Evolutionary conservation across 2,797 vertebrate species (phyloP), one percentile per base, ranked within the genome.

Genomic region (Remorina albescens): DNA sequence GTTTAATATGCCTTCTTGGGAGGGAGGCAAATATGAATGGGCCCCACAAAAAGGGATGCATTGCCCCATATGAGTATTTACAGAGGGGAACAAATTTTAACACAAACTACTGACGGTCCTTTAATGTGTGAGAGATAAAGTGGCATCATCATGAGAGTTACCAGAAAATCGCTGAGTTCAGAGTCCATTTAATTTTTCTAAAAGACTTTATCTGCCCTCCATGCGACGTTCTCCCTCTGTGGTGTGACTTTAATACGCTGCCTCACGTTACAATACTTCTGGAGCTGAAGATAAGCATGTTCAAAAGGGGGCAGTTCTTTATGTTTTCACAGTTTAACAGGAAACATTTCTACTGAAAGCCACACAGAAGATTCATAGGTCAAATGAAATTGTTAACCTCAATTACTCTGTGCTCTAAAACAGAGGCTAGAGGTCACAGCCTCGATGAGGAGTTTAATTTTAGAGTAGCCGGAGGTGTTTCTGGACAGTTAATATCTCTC

Each of bases 321-420:
- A 42, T 57, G 58, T 66, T 86, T 74, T 61, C 21, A 71, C 71
- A 81, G 60, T 84, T 81, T 71, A 57, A 25, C 21, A 28, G 26
- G 19, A 78, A 79, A 61, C 9, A 2, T 68, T 78, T 46, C 37
- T 75, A 62, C 21, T 57, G 58, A 82, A n/a, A 60, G 64, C 32
- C 34, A 34, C 61, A 59, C 58, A 34, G 50, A 81, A 30, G 59
- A 55, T 53, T 82, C 61, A 82, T 68, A 75, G 84, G 82, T 88
- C 78, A 84, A 86, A 89, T 83, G 78, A 85, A 57, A 83, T 54
- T 78, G 80, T 89, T 91, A 81, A 91, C 90, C 90, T 92, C 90
- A 92, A 89, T 93, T 91, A 91, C 66, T 65, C 74, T 1, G 12
- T 61, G 67, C 57, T 86, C 80, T 83, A 81, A 83, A 88, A 76